Evolutionary conservation across 2,113 vertebrate species (phyloP), one percentile per base, ranked within the genome.

Genomic region (human (Homo sapiens)): DNA sequence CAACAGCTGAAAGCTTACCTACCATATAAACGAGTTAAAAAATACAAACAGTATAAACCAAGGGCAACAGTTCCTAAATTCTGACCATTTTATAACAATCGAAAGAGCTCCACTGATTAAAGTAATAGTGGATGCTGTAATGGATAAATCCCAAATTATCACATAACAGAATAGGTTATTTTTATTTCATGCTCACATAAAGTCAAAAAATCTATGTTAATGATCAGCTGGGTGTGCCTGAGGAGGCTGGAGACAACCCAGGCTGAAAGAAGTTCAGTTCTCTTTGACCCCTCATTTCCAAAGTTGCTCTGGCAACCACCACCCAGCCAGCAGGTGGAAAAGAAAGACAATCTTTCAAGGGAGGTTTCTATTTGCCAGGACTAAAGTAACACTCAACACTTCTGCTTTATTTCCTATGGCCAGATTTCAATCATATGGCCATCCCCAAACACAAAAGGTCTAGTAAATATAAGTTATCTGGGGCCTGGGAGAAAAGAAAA

Each of bases 151-250:
- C 68, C 38, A 78, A 89, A 68, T 32, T 79, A 38, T 32, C n/a
- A 40, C 12, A 48, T 48, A 90, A 91, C 30, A 32, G 50, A 85
- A 38, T 17, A 89, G 90, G n/a, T 89, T 57, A 32, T 86, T 93
- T 85, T 96, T 92, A 94, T 89, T 78, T 95, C 73, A 92, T 30
- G 73, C n/a, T 68, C 78, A 79, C n/a, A 89, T 32, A 6, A 89
- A 89, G 50, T 48, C 14, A 45, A 48, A 89, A 94, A 93, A 75
- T 68, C 30, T n/a, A 64, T 17, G 23, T 88, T 84, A 94, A 95
- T 76, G 27, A 95, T 88, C 57, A 87, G 30, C 59, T 88, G 12
- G 30, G 45, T 40, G 17, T 22, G 12, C 57, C 57, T 57, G 38
- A 93, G 20, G 23, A 88, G 32, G 80, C 14, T 32, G 45, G 52